Evolutionary conservation across 2,113 vertebrate genomes (phyloP).

Genomic region (Aplodontia rufa): DNA sequence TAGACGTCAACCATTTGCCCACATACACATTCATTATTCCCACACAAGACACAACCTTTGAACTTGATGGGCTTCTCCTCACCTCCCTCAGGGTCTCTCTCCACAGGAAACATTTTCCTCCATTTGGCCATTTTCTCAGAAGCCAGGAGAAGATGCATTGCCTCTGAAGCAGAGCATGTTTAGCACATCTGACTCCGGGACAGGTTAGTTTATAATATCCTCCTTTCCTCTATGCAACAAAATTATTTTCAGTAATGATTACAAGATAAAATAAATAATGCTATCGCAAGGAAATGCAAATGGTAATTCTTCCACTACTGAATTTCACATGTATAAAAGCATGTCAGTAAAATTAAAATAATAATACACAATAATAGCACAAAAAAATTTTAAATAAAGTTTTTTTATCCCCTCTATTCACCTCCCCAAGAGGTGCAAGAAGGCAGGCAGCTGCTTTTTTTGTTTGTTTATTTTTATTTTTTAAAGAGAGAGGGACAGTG

Average conservation of each 20-base stretch:
- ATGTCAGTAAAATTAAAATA: neutral
- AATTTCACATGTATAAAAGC: neutral
- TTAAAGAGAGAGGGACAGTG: no score
- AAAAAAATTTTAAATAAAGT: neutral
- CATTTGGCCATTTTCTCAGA: neutral
- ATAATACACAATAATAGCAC: neutral
- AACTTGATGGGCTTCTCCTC: neutral
- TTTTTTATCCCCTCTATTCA: neutral
- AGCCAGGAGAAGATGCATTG: neutral
- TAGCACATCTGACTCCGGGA: neutral
- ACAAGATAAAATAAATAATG: neutral
- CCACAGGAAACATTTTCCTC: neutral
- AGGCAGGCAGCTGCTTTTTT: neutral
- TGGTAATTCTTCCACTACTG: neutral
- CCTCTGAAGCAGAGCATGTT: accelerated
- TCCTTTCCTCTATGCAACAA: neutral
- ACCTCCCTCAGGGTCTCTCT: neutral
- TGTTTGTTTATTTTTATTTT: no score
- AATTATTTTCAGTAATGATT: neutral
- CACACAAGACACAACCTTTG: neutral
- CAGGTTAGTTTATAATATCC: neutral
- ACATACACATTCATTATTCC: neutral
- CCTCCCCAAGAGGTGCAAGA: no score
- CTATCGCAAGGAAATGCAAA: neutral
- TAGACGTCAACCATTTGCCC: neutral